Base-by-base conservation (phyloP, 2,797 vertebrate species). In the Ambastaia sidthimunki region DNA sequence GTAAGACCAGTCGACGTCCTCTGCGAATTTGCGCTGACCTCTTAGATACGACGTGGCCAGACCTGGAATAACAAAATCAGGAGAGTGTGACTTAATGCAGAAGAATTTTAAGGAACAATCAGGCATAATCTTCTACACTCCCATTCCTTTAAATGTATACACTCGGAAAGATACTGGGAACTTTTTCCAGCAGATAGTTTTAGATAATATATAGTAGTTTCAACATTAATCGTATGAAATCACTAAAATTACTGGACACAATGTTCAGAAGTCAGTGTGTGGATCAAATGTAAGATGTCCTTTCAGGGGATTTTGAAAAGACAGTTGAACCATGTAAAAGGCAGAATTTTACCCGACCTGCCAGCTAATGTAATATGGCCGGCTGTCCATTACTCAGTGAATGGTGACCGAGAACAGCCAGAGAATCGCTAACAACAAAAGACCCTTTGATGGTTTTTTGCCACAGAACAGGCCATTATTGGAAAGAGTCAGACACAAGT, bases 1-100 rank as follows among this genome's bases (percentile, higher is more conserved):
- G 71, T 99, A 99, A 11, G 97, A 98, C 97, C 97, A 99, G 80
- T 96, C 95, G 60, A 96, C 92, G 47, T 96, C 95, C 88, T 98
- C 96, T 0, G 93, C 90, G 88, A 95, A 88, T 90, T 96, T 97
- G 85, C 93, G 91, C 85, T 92, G 88, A 12, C 88, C 88, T 83
- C 90, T 87, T 77, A 87, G 78, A 85, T 90, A 77, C 19, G 86
- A 85, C 67, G 87, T 90, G 7, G 84, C 87, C 34, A 89, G 83
- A 52, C 83, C 84, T 67, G 88, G 91, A 92, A 67, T 19, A 54
- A 47, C 50, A 82, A 37, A 83, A 75, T 0, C 48, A 67, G 57
- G 52, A 78, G 71, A 55, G 54, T 48, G 44, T 28, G 62, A 68
- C 66, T 62, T 19, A 80, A 47, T 44, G 71, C 12, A 47, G 0